Conservation (phyloP, 2,888 invertebrate genomes). For the Drosophila nigricruria region DNA sequence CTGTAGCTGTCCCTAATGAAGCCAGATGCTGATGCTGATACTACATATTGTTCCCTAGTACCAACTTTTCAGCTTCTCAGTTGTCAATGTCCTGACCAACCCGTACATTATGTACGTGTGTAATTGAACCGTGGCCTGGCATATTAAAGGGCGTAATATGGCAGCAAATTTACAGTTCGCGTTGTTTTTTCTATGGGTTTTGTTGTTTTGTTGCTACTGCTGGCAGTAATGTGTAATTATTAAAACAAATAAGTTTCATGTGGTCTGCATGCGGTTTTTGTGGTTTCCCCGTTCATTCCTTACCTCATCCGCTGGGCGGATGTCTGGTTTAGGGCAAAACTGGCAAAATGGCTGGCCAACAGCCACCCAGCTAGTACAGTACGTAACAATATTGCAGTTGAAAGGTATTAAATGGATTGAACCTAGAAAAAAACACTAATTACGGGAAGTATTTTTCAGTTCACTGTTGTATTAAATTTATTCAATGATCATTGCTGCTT, state of each 20-base stretch:
- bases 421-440: background rate
- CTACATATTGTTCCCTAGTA: constrained; percentile 18
- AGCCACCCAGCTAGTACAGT: background rate
- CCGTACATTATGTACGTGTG: constrained; percentile 60
- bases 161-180: constrained; percentile 27
- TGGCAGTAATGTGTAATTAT: constrained; percentile 74
- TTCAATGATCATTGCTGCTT: no score
- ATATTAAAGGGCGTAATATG: constrained; percentile 70
- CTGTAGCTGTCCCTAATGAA: constrained; percentile 38
- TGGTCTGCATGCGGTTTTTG: constrained; percentile 48
- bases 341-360: constrained; percentile 38
- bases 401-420: background rate
- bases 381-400: constrained; percentile 20
- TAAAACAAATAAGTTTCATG: constrained; percentile 79
- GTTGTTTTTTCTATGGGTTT: constrained; percentile 2
- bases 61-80: constrained; percentile 26
- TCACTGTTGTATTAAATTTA: no score
- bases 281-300: constrained; percentile 20
- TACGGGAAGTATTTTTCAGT: no score
- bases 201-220: constrained; percentile 3
- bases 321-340: constrained; percentile 49
- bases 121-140: constrained; percentile 75
- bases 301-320: constrained; percentile 7
- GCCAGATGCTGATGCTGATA: constrained; percentile 20
- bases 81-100: constrained; percentile 7